A percentile compares a stretch with the other conserved stretches of the same genome.
Conservation (phyloP, 2,113 vertebrate genomes). For the Corythornis madagascariensis region DNA sequence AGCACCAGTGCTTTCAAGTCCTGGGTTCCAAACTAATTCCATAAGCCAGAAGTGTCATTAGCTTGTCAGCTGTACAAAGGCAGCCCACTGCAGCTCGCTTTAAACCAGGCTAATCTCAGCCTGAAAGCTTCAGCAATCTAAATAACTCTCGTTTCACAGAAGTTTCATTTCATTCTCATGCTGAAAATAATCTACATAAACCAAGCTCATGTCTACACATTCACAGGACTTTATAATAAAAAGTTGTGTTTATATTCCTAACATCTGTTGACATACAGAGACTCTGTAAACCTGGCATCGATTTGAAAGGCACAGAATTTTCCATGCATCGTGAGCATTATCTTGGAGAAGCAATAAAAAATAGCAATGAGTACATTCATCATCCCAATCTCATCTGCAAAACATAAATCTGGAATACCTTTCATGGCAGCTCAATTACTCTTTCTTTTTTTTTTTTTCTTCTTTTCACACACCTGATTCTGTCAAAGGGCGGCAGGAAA, state of each 20-base stretch:
- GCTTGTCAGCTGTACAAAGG: conserved; percentile 70
- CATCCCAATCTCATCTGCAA: conserved; percentile 78
- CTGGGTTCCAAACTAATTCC: conserved; percentile 46
- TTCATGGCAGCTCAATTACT: conserved; percentile 62
- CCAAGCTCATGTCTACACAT: conserved; percentile 73
- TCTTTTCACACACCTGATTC: conserved; percentile 70
- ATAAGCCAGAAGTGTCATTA: conserved; percentile 67
- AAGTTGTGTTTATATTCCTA: conserved; percentile 73
- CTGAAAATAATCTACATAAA: conserved; percentile 76
- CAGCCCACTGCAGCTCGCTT: conserved; percentile 54
- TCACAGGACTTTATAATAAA: conserved; percentile 73
- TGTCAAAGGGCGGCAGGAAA: conserved; percentile 64
- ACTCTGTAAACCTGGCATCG: conserved; percentile 76
- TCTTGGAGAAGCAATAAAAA: conserved; percentile 75
- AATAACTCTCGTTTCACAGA: conserved; percentile 64
- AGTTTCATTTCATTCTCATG: conserved; percentile 69
- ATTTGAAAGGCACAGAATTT: conserved; percentile 76
- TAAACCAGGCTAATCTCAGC: conserved; percentile 63
- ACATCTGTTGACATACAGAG: conserved; percentile 78
- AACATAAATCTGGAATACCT: conserved; percentile 77
- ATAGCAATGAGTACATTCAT: conserved; percentile 72
- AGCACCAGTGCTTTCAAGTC: conserved; percentile 14
- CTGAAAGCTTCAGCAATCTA: conserved; percentile 71
- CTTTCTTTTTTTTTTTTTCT: not conserved
- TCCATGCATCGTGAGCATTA: conserved; percentile 75